Percentiles rank a stretch among this genome's conserved stretches.
Conservation (phyloP, 2,797 vertebrate species). For the Microctenopoma steveboyesi region DNA sequence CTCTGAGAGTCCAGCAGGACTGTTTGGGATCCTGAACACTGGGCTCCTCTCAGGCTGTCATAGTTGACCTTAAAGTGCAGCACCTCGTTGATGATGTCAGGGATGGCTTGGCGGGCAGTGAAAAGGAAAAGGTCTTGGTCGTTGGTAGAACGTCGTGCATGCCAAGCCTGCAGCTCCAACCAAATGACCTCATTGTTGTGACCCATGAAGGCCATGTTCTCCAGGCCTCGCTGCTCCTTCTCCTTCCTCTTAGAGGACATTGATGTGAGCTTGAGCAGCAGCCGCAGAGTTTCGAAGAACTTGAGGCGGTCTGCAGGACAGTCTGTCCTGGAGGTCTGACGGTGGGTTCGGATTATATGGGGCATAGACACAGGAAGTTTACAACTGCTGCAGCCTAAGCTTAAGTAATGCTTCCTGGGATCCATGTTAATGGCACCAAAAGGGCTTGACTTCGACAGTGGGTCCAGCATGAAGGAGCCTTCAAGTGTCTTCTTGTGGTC, state of each 20-base stretch:
- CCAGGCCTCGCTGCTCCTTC: constrained; percentile 94
- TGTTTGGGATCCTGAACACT: constrained; percentile 47
- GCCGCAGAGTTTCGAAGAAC: constrained; percentile 97
- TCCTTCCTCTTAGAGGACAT: constrained; percentile 99
- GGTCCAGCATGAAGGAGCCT: constrained; percentile 94
- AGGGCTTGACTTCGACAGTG: constrained; percentile 88
- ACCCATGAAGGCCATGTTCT: constrained; percentile 92
- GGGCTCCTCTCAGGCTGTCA: constrained; percentile 78
- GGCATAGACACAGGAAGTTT: constrained; percentile 94
- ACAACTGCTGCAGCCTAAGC: constrained; percentile 93
- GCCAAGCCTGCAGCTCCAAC: constrained; percentile 99
- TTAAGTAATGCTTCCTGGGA: constrained; percentile 98
- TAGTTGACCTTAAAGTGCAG: constrained; percentile 97
- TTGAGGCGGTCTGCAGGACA: constrained; percentile 97
- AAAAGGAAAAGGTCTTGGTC: constrained; percentile 97
- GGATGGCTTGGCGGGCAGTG: constrained; percentile 96
- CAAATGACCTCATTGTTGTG: constrained; percentile 98
- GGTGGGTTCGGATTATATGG: constrained; percentile 89
- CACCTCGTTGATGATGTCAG: constrained; percentile 96
- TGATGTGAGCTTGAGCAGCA: constrained; percentile 98
- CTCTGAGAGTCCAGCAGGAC: constrained; percentile 38
- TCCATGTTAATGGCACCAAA: constrained; percentile 91
- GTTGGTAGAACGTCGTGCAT: constrained; percentile 91
- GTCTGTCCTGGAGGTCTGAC: constrained; percentile 96
- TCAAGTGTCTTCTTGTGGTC: constrained; percentile 96